Evolutionary conservation across 2,888 invertebrate genomes (phyloP).

Genomic region (Cylloceria caligata): DNA sequence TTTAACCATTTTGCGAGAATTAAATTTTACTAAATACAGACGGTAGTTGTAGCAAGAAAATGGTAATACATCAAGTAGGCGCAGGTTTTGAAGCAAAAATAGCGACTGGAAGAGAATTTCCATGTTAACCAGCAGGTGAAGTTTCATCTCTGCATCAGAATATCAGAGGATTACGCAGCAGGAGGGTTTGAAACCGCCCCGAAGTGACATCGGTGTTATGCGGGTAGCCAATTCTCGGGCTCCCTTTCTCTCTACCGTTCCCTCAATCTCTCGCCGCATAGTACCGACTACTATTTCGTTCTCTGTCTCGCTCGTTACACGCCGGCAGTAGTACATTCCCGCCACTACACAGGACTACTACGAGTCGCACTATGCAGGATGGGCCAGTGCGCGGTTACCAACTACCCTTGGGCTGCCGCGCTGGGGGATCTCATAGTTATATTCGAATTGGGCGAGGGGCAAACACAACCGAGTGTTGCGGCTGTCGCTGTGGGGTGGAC

Average conservation of each 20-base stretch:
- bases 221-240: conserved; percentile 60
- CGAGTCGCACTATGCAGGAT: conserved; percentile 69
- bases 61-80: too few relatives aligned
- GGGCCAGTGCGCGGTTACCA: conserved; percentile 69
- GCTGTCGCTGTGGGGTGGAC: conserved; percentile 32
- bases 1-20: too few relatives aligned
- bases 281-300: background rate
- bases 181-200: conserved; percentile 60
- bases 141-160: conserved; percentile 21
- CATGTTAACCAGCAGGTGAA: conserved; percentile 63
- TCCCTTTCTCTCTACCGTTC: conserved; percentile 8
- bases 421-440: conserved; percentile 75
- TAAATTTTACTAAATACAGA: too few relatives aligned
- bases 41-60: too few relatives aligned
- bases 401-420: conserved; percentile 73
- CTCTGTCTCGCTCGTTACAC: background rate
- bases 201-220: conserved; percentile 66
- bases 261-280: too few relatives aligned
- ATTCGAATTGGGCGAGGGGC: conserved; percentile 79
- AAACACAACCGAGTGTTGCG: conserved; percentile 42
- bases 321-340: conserved; percentile 68
- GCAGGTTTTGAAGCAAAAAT: background rate
- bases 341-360: conserved; percentile 60
- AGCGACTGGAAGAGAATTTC: background rate
- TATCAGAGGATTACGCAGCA: conserved; percentile 58